Percentiles rank a stretch among this genome's conserved stretches.
Conservation (phyloP, 2,113 vertebrate genomes). For the Lepus europaeus region DNA sequence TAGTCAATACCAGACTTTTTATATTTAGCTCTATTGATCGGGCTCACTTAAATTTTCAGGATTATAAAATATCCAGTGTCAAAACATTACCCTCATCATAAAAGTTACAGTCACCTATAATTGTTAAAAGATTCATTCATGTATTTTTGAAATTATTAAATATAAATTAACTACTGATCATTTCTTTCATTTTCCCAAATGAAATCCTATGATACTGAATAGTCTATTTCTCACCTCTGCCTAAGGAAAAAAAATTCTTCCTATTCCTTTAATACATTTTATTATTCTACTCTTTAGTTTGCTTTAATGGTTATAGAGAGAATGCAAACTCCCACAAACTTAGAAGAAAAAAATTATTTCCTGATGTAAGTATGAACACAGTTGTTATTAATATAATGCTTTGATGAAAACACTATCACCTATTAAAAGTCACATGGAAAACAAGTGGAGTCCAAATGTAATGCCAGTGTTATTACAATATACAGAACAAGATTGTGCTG, state of each 20-base stretch:
- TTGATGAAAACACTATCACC: conserved; percentile 36
- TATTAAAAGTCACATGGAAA: conserved; percentile 41
- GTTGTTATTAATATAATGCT: conserved; percentile 50
- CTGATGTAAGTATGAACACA: conserved; percentile 40
- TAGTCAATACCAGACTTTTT: conserved; percentile 67
- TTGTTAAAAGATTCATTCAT: conserved; percentile 70
- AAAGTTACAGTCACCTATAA: background rate
- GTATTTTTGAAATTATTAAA: conserved; percentile 69
- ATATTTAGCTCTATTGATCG: conserved; percentile 46
- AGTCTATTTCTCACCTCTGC: conserved; percentile 8
- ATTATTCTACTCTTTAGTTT: conserved; percentile 42
- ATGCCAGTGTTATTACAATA: background rate
- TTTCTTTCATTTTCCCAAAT: conserved; percentile 48
- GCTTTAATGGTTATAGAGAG: conserved; percentile 29
- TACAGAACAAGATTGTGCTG: background rate
- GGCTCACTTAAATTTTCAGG: conserved; percentile 72
- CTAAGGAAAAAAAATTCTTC: conserved; percentile 22
- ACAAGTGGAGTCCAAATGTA: background rate
- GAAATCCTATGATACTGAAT: background rate
- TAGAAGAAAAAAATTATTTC: background rate
- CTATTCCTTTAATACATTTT: conserved; percentile 25
- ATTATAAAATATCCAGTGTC: conserved; percentile 68
- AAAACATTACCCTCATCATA: conserved; percentile 62
- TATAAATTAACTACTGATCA: conserved; percentile 24
- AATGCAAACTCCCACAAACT: background rate